phyloP scores from a whole-genome alignment of 2,113 vertebrate genomes.

The Antigone vipio region DNA sequence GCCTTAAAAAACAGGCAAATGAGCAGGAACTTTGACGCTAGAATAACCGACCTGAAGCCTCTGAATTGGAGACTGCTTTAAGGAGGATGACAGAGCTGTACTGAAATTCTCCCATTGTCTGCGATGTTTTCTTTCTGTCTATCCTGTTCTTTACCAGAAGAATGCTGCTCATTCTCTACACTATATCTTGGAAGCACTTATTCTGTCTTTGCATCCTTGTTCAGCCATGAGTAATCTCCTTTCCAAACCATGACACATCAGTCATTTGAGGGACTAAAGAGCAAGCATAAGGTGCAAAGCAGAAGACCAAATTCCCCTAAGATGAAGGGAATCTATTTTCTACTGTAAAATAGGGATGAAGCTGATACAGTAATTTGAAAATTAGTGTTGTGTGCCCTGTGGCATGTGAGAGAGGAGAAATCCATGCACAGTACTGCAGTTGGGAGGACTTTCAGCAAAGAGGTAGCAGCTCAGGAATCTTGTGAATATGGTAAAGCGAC shows the following conservation, averaged over 20 bases:
- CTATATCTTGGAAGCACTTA: background rate
- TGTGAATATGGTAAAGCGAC: background rate
- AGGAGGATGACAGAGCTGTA: background rate
- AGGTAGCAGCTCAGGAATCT: background rate
- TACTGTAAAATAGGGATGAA: background rate
- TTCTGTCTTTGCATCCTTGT: background rate
- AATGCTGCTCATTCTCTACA: background rate
- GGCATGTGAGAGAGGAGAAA: background rate
- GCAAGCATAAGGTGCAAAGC: background rate
- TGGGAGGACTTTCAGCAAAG: background rate
- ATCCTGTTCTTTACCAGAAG: background rate
- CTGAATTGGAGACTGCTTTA: background rate
- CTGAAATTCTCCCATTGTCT: background rate
- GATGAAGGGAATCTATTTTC: background rate
- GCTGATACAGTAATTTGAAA: background rate
- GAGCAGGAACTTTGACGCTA: background rate
- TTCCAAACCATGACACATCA: background rate
- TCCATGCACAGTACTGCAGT: accelerated
- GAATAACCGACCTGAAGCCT: background rate
- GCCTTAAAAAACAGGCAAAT: background rate
- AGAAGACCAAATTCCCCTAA: background rate
- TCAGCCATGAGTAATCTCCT: background rate
- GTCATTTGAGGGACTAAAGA: background rate
- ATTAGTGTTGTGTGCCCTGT: too few species aligned
- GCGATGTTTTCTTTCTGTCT: accelerated